Base-by-base conservation (phyloP, 1,140 invertebrate species). In the Cotesia glomerata region DNA sequence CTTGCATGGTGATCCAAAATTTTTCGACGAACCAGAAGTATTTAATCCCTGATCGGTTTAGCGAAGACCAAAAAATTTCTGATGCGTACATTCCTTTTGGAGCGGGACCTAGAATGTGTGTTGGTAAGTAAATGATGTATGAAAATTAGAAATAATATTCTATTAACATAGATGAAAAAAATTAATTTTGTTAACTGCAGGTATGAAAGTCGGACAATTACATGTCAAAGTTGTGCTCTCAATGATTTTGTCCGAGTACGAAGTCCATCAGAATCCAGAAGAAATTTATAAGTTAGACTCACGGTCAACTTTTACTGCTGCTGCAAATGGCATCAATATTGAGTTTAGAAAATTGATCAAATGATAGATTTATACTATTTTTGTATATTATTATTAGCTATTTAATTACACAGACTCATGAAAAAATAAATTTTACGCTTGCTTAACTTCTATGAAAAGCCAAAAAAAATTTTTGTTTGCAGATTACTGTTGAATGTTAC, bases 121-220 rank as follows among this genome's bases (percentile, higher is more conserved):
- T 81, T 64, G 76, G 78, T 79, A 67, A 73, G 76, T 72, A 39
- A 36, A 69, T 54, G 63, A n/a, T 45, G 18, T 5, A 14, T 54
- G 18, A 35, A 61, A 32, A 62, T 8, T 4, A 66, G 11, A 51
- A 35, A 63, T 63, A 16, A 7, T 64, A 11, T 14, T 4, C 39
- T 69, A 7, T 8, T 69, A n/a, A 16, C 39, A 13, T 11, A n/a
- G 16, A 16, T 13, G 32, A 59, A 35, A 13, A 13, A 71, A 54
- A 32, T 18, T 13, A 51, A 56, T 54, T 13, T 51, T 32, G n/a
- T 63, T 59, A 70, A 73, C 77, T 82, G 51, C 66, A 88, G 91
- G 91, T n/a, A 86, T 89, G 83, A 88, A 92, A 71, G 89, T 93
- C 64, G 93, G 91, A 4, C 73, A 90, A 4, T 78, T 93, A 59